phyloP scores from a whole-genome alignment of 23 tunicate species.

The Pegea sp. region DNA sequence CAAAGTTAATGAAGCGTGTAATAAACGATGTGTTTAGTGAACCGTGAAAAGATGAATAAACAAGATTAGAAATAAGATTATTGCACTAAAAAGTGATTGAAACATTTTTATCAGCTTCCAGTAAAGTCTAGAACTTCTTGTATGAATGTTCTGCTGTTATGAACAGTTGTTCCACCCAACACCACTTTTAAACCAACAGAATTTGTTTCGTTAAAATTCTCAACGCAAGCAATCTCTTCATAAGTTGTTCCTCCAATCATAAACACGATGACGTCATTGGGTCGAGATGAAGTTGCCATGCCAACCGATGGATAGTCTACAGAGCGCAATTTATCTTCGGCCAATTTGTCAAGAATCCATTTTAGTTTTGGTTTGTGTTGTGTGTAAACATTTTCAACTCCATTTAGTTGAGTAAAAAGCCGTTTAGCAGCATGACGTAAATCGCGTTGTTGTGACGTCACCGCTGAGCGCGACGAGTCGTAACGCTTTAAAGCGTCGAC shows the following conservation, averaged over 20 bases:
- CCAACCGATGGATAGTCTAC: conserved; percentile 63
- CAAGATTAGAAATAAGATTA: too few species aligned
- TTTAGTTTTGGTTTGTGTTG: conserved; percentile 76
- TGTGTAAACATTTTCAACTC: conserved; percentile 98
- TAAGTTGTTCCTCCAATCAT: conserved; percentile 92
- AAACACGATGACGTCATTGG: conserved; percentile 77
- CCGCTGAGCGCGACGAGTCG: background rate
- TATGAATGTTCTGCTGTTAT: conserved; percentile 21
- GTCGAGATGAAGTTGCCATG: conserved; percentile 16
- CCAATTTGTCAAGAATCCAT: conserved; percentile 34
- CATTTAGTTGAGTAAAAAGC: conserved; percentile 74
- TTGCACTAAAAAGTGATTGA: too few species aligned
- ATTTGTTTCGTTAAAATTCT: conserved; percentile 33
- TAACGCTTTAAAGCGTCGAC: background rate
- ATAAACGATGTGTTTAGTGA: too few species aligned
- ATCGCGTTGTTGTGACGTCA: background rate
- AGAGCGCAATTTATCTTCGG: conserved; percentile 32
- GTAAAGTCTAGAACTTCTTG: conserved; percentile 39
- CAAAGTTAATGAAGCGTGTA: too few species aligned
- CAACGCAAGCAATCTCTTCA: conserved; percentile 69
- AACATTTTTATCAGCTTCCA: too few species aligned
- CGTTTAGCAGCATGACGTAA: conserved; percentile 1
- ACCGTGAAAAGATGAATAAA: too few species aligned
- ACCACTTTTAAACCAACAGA: conserved; percentile 20
- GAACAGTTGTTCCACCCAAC: conserved; percentile 64